Evolutionary conservation across 2,888 invertebrate genomes (phyloP).

Genomic region (Trichogramma dendrolimi): DNA sequence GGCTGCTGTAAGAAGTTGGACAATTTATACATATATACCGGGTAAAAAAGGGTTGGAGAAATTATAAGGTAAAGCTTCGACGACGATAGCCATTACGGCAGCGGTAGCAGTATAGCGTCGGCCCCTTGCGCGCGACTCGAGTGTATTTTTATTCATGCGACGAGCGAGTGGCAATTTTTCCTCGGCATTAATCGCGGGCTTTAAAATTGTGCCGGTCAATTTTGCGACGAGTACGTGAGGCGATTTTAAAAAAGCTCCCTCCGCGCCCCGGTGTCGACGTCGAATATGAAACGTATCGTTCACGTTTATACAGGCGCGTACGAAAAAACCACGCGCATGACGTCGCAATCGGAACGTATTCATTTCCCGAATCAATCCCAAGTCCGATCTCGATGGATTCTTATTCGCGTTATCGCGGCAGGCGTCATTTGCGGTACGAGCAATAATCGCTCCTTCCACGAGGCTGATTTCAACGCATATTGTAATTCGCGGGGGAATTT

Average conservation of each 20-base stretch:
- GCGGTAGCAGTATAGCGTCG: background rate
- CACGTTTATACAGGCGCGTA: too few species aligned
- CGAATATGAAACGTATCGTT: too few species aligned
- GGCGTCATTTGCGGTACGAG: too few species aligned
- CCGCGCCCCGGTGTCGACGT: background rate
- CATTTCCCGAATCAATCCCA: too few species aligned
- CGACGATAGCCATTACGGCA: constrained; percentile 9
- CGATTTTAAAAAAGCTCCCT: constrained; percentile 46
- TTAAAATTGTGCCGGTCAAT: constrained; percentile 52
- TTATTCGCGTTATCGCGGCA: too few species aligned
- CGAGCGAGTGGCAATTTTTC: constrained; percentile 51
- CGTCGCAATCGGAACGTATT: too few species aligned
- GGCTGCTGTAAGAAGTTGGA: constrained; percentile 9
- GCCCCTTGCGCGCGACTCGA: background rate
- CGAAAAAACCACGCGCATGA: too few species aligned
- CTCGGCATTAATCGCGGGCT: constrained; percentile 49
- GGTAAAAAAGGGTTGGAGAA: too few species aligned
- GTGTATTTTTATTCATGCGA: constrained; percentile 50
- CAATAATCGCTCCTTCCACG: too few species aligned
- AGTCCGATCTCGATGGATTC: too few species aligned
- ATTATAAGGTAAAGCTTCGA: too few species aligned
- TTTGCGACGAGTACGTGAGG: constrained; percentile 48
- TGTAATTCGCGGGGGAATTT: background rate
- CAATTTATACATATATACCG: background rate
- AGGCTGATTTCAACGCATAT: background rate